Base-by-base conservation (phyloP, 2,797 vertebrate genomes). In the Cuculus canorus region DNA sequence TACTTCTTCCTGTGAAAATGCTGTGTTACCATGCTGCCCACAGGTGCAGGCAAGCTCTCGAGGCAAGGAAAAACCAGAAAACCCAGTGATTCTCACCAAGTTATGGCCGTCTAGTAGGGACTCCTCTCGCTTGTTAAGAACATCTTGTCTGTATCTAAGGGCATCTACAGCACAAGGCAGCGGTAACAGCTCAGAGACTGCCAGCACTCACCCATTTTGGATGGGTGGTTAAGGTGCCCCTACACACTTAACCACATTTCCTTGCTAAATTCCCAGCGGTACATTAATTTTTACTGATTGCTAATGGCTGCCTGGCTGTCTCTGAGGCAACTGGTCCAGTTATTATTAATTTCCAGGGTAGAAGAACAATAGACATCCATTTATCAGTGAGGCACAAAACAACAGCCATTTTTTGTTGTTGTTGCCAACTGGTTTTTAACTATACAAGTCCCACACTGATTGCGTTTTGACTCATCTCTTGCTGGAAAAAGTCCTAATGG, bases 211-310 rank as follows among this genome's bases (percentile, higher is more conserved):
- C 56, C 76, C 3, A 0, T 43, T 76, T 16, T 72, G 75, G 71
- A 63, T 57, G 76, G 81, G 85, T 85, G 68, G 28, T 75, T 86
- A 71, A 73, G 75, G 82, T 69, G 56, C 35, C 82, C 84, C 65
- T 88, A 76, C 85, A 88, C 50, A 39, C 80, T 90, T 92, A 84
- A 89, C 92, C 53, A 82, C 69, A 48, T 83, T 93, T 89, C 77
- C 75, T 73, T 60, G 83, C 64, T 91, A 60, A 96, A 93, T 88
- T 95, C 90, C 86, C 88, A 68, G 66, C 41, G 89, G 93, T 88
- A 92, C 95, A 94, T 94, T 96, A 91, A 97, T 96, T 97, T 94
- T 95, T 95, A 93, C 79, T 83, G 94, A 92, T 73, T 94, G 85
- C 63, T 95, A 94, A 95, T 92, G 66, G 84, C 86, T 96, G 69